Evolutionary conservation across 2,888 invertebrate genomes (phyloP), one percentile per base, ranked within the genome.

Genomic region (Limnephilus marmoratus): DNA sequence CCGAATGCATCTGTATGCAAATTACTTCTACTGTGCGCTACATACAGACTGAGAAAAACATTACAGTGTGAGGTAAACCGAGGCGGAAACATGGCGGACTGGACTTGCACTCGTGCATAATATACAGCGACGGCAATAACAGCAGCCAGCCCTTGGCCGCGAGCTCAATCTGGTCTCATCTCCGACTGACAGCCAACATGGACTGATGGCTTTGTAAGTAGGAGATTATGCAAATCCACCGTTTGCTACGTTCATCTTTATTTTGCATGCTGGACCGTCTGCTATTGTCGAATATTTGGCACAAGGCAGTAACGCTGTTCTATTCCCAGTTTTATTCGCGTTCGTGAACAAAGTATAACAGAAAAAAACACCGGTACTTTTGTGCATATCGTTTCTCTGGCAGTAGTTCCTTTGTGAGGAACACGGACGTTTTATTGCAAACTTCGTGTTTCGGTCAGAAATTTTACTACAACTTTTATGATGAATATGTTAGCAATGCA

Each of bases 241-340:
- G 49, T 85, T 85, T 85, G 53, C 34, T 85, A 15, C 3, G 80
- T 53, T 80, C 37, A 41, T 85, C 90, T 53, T 37, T 41, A 53
- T 53, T 37, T 82, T 85, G 85, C 85, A 85, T 90, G 90, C 90
- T 53, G 81, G 86, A 91, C 85, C 90, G 90, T 90, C 90, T 83
- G 86, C 68, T 86, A 49, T 86, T 81, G 91, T 91, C 81, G 86
- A 87, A 87, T 91, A 91, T 91, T 91, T 91, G 86, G 91, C 45
- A 91, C 91, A 91, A 91, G 91, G 91, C 45, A 85, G 87, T 91
- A 91, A 91, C 85, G 53, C 85, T 24, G 37, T 53, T 41, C 9
- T 90, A 37, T 85, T 83, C 49, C 53, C 37, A 53, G 83, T 90
- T 90, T 90, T 90, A 83, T 85, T 90, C 31, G 24, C 83, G 31